Evolutionary conservation across 1,140 invertebrate genomes (phyloP), one percentile per base, ranked within the genome.

Genomic region (Lordiphosa clarofinis): DNA sequence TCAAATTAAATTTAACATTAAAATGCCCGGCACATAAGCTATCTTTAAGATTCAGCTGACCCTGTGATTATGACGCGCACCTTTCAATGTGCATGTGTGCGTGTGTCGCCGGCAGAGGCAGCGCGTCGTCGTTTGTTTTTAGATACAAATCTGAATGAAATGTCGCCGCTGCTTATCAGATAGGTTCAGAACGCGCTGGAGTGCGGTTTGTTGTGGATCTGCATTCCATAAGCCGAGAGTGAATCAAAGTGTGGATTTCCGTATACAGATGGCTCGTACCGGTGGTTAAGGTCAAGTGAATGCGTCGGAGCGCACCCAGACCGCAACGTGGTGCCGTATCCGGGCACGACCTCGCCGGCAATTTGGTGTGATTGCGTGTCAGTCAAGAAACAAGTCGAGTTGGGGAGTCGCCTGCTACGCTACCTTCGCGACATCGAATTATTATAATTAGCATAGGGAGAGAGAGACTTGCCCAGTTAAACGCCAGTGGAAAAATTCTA

Each of bases 61-160:
- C 38, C 11, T 46, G 31, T n/a, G 4, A 10, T 46, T 46, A 46
- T 31, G n/a, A 13, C 43, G 24, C 43, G 43, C 4, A 46, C 43
- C 43, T 46, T 46, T 28, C 28, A 4, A 4, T 24, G 21, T 24
- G 21, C 28, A 8, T 31, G 28, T 8, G 6, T 33, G 33, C 21
- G 47, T 49, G 24, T 40, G 53, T 13, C 42, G 9, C 28, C 19
- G 42, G 36, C 50, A n/a, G 31, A 28, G 61, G 12, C 63, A 44
- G 46, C 54, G 70, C 46, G 67, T 68, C 58, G 67, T 59, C 31
- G 67, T 48, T 71, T 47, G 52, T 53, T 69, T 66, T 61, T 64
- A 68, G 78, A 82, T 84, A 84, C 55, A 76, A 84, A 84, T 84
- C 78, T 84, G 69, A 84, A 84, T 73, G 73, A 65, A 84, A 61